Base-by-base conservation (phyloP, 2,888 invertebrate genomes). In the Lasius fuliginosus region DNA sequence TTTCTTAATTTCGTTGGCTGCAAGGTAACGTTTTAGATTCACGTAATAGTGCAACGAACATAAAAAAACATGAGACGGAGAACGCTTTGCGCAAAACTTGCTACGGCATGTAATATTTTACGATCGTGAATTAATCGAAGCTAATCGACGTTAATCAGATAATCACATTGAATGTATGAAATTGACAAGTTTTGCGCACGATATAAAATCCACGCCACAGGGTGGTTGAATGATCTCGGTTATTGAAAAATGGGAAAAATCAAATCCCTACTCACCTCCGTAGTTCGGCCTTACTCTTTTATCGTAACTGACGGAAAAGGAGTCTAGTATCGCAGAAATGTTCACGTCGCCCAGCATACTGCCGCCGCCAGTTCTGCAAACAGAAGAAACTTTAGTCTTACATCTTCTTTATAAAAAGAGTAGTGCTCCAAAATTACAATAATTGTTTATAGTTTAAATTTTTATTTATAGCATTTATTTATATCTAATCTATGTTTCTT, bases 211-310 rank as follows among this genome's bases (percentile, higher is more conserved):
- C 84, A 86, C 88, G 83, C 65, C 82, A 62, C 82, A 62, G 40
- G 36, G 84, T 85, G 83, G 86, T 87, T 83, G 87, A 90, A 90
- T 90, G 90, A 90, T 90, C 81, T 60, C 62, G 84, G 83, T 82
- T 89, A 89, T 88, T 85, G 86, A 85, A 95, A 94, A 94, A 74
- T 84, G 69, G 94, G 94, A 94, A 92, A 92, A 86, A 84, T 88
- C 86, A 88, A 74, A 86, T 87, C 86, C 87, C 85, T 92, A 95
- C 97, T 97, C 96, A 99, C 99, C 99, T 97, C 99, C 99, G 96
- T 99, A 99, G 96, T 99, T 99, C 95, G 99, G 99, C 96, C 99
- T 98, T 97, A 99, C 98, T 97, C 99, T 98, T 97, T 99, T 99
- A 97, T 99, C 99, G 96, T 99, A 99, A 96, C 98, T 99, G 96